Evolutionary conservation across 1,140 invertebrate genomes (phyloP).

Genomic region (Tetragonula clypearis): DNA sequence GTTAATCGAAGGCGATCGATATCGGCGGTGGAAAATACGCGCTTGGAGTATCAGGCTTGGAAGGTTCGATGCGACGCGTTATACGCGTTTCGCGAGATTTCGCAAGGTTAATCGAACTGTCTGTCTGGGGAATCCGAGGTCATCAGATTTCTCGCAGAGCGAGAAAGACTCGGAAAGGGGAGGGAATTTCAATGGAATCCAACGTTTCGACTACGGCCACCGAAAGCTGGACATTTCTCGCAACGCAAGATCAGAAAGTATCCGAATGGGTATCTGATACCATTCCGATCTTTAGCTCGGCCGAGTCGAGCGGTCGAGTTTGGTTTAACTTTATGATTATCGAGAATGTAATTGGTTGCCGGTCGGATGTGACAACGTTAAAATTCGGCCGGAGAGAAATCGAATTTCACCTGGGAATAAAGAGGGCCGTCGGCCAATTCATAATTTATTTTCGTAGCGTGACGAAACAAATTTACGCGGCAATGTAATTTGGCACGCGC

Average conservation of each 20-base stretch:
- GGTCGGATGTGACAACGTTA: slow-evolving; percentile 35
- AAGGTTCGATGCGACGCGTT: slow-evolving; percentile 1
- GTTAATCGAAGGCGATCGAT: slow-evolving; percentile 7
- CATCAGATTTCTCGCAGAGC: neutral
- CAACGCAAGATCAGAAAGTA: slow-evolving; percentile 1
- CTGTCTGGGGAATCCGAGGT: neutral
- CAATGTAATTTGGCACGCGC: slow-evolving; percentile 34
- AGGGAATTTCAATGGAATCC: neutral
- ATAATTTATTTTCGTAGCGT: slow-evolving; percentile 54
- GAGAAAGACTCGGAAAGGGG: neutral
- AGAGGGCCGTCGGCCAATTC: slow-evolving; percentile 20
- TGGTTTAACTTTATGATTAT: slow-evolving; percentile 49
- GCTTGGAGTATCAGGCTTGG: neutral
- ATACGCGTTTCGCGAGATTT: neutral
- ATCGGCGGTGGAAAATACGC: neutral
- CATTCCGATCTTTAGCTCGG: slow-evolving; percentile 11
- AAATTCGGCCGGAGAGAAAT: slow-evolving; percentile 45
- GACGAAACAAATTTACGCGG: slow-evolving; percentile 30
- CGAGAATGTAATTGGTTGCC: slow-evolving; percentile 39
- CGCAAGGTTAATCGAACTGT: too few relatives aligned
- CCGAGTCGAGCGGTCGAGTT: slow-evolving; percentile 28
- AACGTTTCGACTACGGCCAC: too few relatives aligned
- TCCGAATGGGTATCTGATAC: slow-evolving; percentile 13
- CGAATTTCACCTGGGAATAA: slow-evolving; percentile 42
- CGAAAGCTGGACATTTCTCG: too few relatives aligned